A percentile compares a stretch with the other conserved stretches of the same genome.
Conservation (phyloP, 2,113 vertebrate genomes). For the Spilogale gracilis region DNA sequence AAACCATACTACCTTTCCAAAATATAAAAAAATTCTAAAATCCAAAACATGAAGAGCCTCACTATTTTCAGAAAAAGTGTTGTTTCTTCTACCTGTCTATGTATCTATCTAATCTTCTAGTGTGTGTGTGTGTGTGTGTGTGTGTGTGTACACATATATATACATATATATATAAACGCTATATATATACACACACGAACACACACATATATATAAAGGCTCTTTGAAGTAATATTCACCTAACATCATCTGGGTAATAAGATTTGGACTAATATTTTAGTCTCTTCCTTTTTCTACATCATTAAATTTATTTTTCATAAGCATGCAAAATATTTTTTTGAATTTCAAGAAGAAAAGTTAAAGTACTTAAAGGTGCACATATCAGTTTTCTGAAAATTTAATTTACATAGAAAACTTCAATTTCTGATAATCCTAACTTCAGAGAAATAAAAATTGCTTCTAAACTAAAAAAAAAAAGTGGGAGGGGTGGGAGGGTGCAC, state of each 20-base stretch:
- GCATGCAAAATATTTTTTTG: neutral
- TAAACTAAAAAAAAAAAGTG: neutral
- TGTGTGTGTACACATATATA: too few species aligned
- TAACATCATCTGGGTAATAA: neutral
- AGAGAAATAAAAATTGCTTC: neutral
- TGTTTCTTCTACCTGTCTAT: neutral
- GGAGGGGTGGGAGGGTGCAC: neutral
- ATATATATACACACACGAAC: too few species aligned
- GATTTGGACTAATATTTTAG: neutral
- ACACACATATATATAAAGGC: neutral
- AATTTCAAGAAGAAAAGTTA: neutral
- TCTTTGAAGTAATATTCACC: neutral
- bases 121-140: neutral
- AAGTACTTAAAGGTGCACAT: neutral
- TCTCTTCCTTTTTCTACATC: conserved; percentile 20
- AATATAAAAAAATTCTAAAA: conserved; percentile 50
- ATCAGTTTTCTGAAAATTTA: conserved; percentile 4
- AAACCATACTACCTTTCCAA: neutral
- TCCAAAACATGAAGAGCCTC: neutral
- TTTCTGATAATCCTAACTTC: neutral
- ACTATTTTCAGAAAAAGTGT: conserved; percentile 36
- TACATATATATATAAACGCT: too few species aligned
- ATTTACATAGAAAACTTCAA: neutral
- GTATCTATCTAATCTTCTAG: neutral
- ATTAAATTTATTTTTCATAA: conserved; percentile 18